A percentile compares a stretch with the other conserved stretches of the same genome.
These are phyloP conservation scores for Lordiphosa clarofinis DNA, from an alignment of 1,140 invertebrate genomes.

Conservation along the genomic window DNA sequence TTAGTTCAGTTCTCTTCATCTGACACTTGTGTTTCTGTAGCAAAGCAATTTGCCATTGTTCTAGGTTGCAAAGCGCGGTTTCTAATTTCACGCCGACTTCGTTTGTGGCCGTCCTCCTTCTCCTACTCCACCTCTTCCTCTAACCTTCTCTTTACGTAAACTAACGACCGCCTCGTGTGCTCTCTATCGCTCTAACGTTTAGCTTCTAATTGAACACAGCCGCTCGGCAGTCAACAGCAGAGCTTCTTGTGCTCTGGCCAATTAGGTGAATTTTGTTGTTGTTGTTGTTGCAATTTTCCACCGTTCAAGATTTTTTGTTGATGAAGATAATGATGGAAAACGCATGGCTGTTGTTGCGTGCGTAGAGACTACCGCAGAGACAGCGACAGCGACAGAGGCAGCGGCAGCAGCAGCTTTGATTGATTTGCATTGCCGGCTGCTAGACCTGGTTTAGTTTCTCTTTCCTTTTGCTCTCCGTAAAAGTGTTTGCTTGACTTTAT, in stretches of 20 bases:
- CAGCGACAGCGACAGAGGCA: conserved; percentile 17
- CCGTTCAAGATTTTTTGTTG: conserved; percentile 32
- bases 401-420: conserved; percentile 27
- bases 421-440: conserved; percentile 56
- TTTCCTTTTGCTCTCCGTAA: conserved; percentile 3
- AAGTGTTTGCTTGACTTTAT: conserved; percentile 1
- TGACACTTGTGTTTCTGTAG: conserved; percentile 31
- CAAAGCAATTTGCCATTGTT: conserved; percentile 33
- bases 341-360: conserved; percentile 19
- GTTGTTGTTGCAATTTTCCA: conserved; percentile 37
- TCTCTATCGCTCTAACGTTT: conserved; percentile 23
- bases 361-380: conserved; percentile 1
- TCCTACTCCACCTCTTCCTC: background rate
- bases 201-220: conserved; percentile 67
- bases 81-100: conserved; percentile 43
- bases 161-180: background rate
- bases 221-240: conserved; percentile 1
- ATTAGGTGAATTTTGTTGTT: conserved; percentile 41
- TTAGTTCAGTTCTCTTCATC: conserved; percentile 12
- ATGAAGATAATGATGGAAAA: conserved; percentile 39
- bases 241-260: conserved; percentile 12
- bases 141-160: background rate
- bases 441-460: conserved; percentile 51
- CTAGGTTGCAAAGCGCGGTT: conserved; percentile 2
- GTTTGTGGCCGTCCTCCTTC: conserved; percentile 2